Conservation (phyloP, 2,113 vertebrate species). For the Charina bottae region DNA sequence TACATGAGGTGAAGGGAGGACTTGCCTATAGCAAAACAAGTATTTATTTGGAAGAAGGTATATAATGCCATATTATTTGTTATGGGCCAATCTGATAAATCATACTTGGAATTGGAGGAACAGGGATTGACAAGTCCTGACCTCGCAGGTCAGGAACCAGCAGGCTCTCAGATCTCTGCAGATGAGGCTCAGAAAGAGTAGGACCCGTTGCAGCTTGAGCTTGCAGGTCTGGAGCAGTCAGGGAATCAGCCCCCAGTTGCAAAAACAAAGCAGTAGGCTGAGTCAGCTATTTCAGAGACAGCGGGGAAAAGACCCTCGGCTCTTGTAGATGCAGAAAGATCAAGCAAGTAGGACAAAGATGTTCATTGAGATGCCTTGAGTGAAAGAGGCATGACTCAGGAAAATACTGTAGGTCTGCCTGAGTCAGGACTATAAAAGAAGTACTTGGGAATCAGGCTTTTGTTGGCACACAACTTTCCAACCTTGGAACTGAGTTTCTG, state of each 20-base stretch:
- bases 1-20: background rate
- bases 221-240: background rate
- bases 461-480: background rate
- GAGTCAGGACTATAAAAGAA: background rate
- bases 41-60: background rate
- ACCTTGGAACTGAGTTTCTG: background rate
- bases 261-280: background rate
- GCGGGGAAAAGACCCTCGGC: background rate
- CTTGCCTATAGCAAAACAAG: background rate
- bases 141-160: too few species aligned
- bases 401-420: background rate
- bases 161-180: background rate
- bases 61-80: background rate
- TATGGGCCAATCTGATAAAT: background rate
- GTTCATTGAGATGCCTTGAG: background rate
- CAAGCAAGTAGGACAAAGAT: background rate
- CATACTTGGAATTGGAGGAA: background rate
- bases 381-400: background rate
- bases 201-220: background rate
- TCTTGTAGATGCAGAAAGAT: background rate
- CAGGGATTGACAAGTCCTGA: background rate
- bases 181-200: background rate
- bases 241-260: background rate
- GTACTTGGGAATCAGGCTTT: background rate
- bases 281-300: background rate